Percentiles rank a stretch among this genome's conserved stretches.
These are phyloP conservation scores for Cyclophora punctaria DNA, from an alignment of 2,888 invertebrate genomes.

Conservation along the genomic window DNA sequence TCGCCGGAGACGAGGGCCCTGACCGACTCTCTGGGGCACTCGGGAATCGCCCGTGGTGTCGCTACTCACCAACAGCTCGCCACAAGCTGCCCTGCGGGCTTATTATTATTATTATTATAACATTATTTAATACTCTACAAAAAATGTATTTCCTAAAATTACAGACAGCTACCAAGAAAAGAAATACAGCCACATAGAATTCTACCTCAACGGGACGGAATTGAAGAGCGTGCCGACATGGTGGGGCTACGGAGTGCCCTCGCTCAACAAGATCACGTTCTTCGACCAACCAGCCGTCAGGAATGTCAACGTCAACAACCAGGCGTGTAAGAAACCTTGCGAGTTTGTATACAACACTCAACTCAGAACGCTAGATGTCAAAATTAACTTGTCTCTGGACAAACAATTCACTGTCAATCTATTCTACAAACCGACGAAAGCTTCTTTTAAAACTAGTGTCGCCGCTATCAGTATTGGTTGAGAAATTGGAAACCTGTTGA, in stretches of 20 bases:
- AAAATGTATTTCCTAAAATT: constrained; percentile 15
- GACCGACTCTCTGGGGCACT: no score
- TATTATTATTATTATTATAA: no score
- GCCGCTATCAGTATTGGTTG: no score
- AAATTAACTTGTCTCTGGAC: constrained; percentile 45
- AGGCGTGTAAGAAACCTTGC: constrained; percentile 37
- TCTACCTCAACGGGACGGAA: constrained; percentile 44
- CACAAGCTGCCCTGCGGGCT: no score
- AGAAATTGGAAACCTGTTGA: no score
- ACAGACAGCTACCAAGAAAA: constrained; percentile 77
- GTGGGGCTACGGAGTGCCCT: constrained; percentile 68
- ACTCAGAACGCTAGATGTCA: constrained; percentile 39
- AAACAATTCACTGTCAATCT: constrained; percentile 47
- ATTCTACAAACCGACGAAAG: no score
- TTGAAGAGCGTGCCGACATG: constrained; percentile 44
- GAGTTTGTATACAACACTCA: constrained; percentile 35
- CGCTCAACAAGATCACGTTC: constrained; percentile 42
- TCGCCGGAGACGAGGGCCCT: no score
- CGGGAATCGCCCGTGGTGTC: no score
- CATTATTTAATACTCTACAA: neutral
- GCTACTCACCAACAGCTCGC: no score
- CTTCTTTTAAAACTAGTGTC: no score
- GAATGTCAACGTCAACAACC: constrained; percentile 40
- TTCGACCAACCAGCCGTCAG: constrained; percentile 38
- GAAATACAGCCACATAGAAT: constrained; percentile 72